These are phyloP conservation scores for Lophura nycthemera DNA, from an alignment of 2,113 vertebrate genomes.

Conservation along the genomic window DNA sequence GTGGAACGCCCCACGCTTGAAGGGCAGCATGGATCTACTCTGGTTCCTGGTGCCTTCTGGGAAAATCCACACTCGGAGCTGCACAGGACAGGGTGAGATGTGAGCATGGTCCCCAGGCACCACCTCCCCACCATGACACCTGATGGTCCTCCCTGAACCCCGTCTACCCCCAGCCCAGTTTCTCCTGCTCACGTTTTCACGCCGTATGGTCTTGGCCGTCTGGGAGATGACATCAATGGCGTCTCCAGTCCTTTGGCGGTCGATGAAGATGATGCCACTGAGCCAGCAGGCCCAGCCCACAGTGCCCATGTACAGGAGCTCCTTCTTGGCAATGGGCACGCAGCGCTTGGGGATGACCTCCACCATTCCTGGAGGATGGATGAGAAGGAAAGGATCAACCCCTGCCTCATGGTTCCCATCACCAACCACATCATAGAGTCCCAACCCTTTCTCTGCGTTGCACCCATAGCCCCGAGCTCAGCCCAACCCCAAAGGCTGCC, in stretches of 20 bases:
- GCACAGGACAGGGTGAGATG: neutral
- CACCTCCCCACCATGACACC: too few species aligned
- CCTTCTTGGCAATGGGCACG: slow-evolving; percentile 81
- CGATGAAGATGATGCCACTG: slow-evolving; percentile 80
- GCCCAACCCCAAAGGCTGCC: neutral
- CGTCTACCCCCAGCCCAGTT: accelerated
- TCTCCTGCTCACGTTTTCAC: slow-evolving; percentile 73
- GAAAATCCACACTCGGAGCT: slow-evolving; percentile 82
- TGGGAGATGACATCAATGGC: slow-evolving; percentile 78
- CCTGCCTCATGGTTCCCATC: neutral
- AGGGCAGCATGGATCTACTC: slow-evolving; percentile 79
- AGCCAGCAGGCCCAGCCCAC: slow-evolving; percentile 83
- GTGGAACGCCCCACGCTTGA: slow-evolving; percentile 84
- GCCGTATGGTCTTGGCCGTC: slow-evolving; percentile 69
- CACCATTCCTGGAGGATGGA: slow-evolving; percentile 73
- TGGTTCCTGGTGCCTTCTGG: slow-evolving; percentile 83
- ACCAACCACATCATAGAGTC: neutral
- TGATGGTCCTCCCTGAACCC: neutral
- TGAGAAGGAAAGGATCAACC: neutral
- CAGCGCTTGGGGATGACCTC: slow-evolving; percentile 81
- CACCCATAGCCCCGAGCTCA: neutral
- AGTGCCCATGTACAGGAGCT: slow-evolving; percentile 79
- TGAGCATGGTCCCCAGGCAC: neutral
- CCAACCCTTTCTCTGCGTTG: neutral
- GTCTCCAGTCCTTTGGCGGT: slow-evolving; percentile 75